phyloP scores from a whole-genome alignment of 1,140 invertebrate species.

The Ditylenchus dipsaci region DNA sequence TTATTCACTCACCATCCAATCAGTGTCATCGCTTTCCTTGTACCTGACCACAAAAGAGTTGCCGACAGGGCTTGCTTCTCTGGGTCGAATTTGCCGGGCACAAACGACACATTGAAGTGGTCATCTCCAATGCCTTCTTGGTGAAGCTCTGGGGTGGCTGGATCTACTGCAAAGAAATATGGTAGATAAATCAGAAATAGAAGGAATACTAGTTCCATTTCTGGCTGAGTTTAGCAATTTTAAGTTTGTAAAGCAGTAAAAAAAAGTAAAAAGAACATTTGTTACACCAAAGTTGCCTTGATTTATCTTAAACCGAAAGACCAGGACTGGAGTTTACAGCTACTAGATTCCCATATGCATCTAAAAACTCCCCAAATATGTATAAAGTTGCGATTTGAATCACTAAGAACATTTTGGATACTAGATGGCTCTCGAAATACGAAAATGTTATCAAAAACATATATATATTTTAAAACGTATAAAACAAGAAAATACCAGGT shows the following conservation, averaged over 20 bases:
- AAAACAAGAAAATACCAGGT: too few species aligned
- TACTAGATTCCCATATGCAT: too few species aligned
- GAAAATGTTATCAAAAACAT: too few species aligned
- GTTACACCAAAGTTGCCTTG: too few species aligned
- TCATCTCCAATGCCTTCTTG: constrained; percentile 51
- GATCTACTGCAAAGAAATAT: constrained; percentile 50
- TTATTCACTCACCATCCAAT: constrained; percentile 44
- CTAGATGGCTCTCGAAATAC: too few species aligned
- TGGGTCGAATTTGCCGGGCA: constrained; percentile 50
- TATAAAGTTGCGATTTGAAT: too few species aligned
- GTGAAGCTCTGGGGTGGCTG: constrained; percentile 38
- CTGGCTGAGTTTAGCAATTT: not conserved
- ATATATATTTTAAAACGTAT: too few species aligned
- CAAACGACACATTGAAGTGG: constrained; percentile 55
- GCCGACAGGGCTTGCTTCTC: constrained; percentile 46
- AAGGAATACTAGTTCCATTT: constrained; percentile 6
- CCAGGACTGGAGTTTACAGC: too few species aligned
- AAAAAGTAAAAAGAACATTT: too few species aligned
- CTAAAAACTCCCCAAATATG: too few species aligned
- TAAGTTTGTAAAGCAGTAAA: not conserved
- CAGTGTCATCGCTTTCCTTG: constrained; percentile 41
- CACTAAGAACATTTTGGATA: too few species aligned
- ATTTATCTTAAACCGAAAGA: too few species aligned
- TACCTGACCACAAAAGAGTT: constrained; percentile 49
- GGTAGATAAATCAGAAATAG: not conserved